Conservation (phyloP, 1,140 invertebrate species). For the Mycetomoellerius zeteki region DNA sequence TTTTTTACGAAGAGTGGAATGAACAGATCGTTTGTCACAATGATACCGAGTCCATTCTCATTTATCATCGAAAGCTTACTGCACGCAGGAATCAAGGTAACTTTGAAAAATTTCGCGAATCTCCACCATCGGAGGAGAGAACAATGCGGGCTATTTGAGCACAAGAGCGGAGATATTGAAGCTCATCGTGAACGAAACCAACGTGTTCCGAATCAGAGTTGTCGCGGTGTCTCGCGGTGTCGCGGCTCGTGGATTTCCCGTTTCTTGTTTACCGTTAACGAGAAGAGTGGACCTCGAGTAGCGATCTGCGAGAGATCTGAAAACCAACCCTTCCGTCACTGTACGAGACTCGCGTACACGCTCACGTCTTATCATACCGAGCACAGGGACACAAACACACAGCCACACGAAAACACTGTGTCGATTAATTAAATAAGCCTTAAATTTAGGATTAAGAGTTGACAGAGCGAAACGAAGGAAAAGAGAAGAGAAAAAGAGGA, state of each 20-base stretch:
- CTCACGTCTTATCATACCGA: conserved; percentile 65
- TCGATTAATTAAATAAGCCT: conserved; percentile 83
- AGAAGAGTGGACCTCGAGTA: too few species aligned
- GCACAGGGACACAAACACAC: conserved; percentile 72
- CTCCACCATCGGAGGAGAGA: background rate
- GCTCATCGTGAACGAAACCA: conserved; percentile 38
- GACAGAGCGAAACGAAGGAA: conserved; percentile 49
- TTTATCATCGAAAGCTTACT: background rate
- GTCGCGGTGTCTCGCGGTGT: background rate
- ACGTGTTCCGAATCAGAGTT: conserved; percentile 29
- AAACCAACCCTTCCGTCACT: conserved; percentile 9
- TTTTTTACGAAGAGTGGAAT: background rate
- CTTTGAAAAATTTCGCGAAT: background rate
- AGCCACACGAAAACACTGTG: conserved; percentile 71
- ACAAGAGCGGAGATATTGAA: conserved; percentile 43
- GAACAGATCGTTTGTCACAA: conserved; percentile 2
- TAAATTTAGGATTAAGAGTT: conserved; percentile 78
- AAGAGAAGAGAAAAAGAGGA: background rate
- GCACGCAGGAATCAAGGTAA: background rate
- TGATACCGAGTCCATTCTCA: background rate
- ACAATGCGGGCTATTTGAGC: background rate
- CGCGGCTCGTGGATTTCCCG: background rate
- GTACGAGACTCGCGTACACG: conserved; percentile 27
- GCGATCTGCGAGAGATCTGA: conserved; percentile 16
- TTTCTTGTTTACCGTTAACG: background rate